phyloP scores from a whole-genome alignment of 2,113 vertebrate species.

The Serilophus lunatus region DNA sequence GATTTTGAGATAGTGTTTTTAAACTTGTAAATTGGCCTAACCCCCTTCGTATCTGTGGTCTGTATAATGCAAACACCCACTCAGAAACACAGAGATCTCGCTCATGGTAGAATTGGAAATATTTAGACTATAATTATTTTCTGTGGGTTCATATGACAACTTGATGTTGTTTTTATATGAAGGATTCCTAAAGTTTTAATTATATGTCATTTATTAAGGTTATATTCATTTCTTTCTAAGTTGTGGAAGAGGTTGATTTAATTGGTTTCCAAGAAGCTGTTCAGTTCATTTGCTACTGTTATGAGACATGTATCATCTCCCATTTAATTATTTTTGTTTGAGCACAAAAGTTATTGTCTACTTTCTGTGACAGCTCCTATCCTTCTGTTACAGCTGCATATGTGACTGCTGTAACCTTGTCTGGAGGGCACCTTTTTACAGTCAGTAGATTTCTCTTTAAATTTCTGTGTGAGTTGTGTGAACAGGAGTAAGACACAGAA shows the following conservation, averaged over 20 bases:
- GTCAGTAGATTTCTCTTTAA: neutral
- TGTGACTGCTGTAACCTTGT: neutral
- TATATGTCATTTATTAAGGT: constrained; percentile 62
- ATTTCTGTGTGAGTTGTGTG: neutral
- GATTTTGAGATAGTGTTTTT: neutral
- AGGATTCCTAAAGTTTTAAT: constrained; percentile 66
- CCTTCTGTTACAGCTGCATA: neutral
- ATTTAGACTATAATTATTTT: constrained; percentile 70
- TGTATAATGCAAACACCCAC: constrained; percentile 48
- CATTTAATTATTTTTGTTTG: constrained; percentile 57
- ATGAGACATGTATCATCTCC: constrained; percentile 6
- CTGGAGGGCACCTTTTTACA: neutral
- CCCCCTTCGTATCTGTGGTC: constrained; percentile 40
- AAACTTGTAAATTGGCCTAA: constrained; percentile 20
- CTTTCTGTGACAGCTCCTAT: neutral
- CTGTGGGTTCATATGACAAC: constrained; percentile 65
- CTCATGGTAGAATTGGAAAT: constrained; percentile 53
- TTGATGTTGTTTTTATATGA: constrained; percentile 63
- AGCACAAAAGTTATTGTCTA: constrained; percentile 14
- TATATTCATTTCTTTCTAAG: constrained; percentile 62
- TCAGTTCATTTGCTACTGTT: constrained; percentile 51
- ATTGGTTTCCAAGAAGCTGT: constrained; percentile 56
- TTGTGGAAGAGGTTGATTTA: constrained; percentile 59
- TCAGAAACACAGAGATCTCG: constrained; percentile 65
- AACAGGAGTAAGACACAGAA: neutral